phyloP scores from a whole-genome alignment of 2,888 invertebrate species.

The Parnassius glacialis region DNA sequence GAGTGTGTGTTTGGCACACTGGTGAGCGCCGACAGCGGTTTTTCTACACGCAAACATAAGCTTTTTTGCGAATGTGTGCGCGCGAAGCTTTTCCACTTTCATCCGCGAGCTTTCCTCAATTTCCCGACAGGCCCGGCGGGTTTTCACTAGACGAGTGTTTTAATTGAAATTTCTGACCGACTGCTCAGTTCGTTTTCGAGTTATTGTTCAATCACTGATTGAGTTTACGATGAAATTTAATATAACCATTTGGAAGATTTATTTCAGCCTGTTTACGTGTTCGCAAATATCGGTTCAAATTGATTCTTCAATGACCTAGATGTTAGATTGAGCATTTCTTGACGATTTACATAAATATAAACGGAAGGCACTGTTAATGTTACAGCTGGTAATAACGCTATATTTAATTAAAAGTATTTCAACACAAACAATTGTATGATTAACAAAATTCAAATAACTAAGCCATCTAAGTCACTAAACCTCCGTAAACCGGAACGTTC shows the following conservation, averaged over 20 bases:
- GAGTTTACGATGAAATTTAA: constrained; percentile 37
- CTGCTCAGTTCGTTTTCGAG: constrained; percentile 26
- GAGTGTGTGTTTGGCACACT: constrained; percentile 43
- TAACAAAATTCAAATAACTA: not conserved
- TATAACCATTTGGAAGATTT: constrained; percentile 10
- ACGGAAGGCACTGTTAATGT: constrained; percentile 2
- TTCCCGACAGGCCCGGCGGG: constrained; percentile 72
- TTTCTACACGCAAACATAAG: constrained; percentile 22
- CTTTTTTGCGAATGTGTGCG: constrained; percentile 38
- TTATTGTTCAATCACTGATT: constrained; percentile 38
- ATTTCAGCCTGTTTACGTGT: constrained; percentile 14
- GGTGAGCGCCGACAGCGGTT: constrained; percentile 13
- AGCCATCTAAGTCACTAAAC: not conserved
- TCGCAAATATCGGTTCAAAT: constrained; percentile 18
- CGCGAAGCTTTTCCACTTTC: constrained; percentile 75
- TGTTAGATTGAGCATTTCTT: constrained; percentile 7
- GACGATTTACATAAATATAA: constrained; percentile 1
- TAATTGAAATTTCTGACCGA: constrained; percentile 31
- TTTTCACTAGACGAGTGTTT: constrained; percentile 48
- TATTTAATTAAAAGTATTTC: not conserved
- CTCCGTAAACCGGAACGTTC: constrained; percentile 30
- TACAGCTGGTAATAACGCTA: not conserved
- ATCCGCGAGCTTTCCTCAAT: constrained; percentile 72
- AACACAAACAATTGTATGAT: not conserved
- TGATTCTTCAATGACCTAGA: constrained; percentile 20